phyloP scores from a whole-genome alignment of 2,888 invertebrate genomes.

The Orgyia antiqua region DNA sequence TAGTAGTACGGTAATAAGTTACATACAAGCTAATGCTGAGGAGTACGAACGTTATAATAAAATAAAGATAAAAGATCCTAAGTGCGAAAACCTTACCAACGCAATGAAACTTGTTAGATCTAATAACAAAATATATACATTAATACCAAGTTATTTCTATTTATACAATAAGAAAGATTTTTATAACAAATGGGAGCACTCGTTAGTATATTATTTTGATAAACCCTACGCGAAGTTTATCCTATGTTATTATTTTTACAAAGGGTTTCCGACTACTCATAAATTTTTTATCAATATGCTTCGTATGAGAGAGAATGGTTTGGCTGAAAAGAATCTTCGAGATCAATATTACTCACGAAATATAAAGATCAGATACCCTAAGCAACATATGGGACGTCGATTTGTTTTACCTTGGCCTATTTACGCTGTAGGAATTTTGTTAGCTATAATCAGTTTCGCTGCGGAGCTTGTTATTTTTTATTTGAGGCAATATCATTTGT shows the following conservation, averaged over 20 bases:
- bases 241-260: slow-evolving; percentile 13
- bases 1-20: slow-evolving; percentile 9
- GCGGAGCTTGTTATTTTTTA: too few species aligned
- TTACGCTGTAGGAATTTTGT: slow-evolving; percentile 4
- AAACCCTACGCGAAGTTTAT: too few species aligned
- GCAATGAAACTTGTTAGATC: slow-evolving; percentile 12
- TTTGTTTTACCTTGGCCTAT: slow-evolving; percentile 17
- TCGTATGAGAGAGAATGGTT: slow-evolving; percentile 17
- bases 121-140: slow-evolving; percentile 7
- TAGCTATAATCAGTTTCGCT: too few species aligned
- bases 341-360: slow-evolving; percentile 7
- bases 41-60: slow-evolving; percentile 20
- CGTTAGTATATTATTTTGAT: too few species aligned
- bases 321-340: slow-evolving; percentile 9
- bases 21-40: slow-evolving; percentile 8
- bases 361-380: slow-evolving; percentile 8
- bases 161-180: too few species aligned
- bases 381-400: slow-evolving; percentile 4
- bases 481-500: too few species aligned
- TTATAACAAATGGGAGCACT: too few species aligned
- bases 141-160: slow-evolving; percentile 7
- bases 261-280: slow-evolving; percentile 18
- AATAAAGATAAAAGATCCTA: slow-evolving; percentile 4
- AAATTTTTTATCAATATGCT: slow-evolving; percentile 10
- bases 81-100: slow-evolving; percentile 13